Conservation (phyloP, 1,140 invertebrate species). For the Zaprionus camerounensis region DNA sequence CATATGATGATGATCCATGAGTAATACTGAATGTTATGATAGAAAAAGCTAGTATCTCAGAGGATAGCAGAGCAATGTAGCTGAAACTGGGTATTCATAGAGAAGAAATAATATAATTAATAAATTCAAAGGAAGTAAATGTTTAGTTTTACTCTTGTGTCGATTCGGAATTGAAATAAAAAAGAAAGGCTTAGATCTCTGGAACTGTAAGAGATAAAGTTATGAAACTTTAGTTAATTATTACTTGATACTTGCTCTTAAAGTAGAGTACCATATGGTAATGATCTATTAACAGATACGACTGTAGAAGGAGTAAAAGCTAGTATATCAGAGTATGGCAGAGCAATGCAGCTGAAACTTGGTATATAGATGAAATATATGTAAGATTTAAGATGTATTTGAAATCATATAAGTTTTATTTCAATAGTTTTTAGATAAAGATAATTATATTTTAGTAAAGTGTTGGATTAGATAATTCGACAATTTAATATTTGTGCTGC, state of each 20-base stretch:
- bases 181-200: background rate
- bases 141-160: too few species aligned
- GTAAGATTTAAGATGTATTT: too few species aligned
- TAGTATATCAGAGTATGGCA: background rate
- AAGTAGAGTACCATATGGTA: background rate
- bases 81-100: background rate
- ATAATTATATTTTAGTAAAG: too few species aligned
- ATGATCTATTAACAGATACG: background rate
- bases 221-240: background rate
- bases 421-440: too few species aligned
- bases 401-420: too few species aligned
- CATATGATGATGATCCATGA: too few species aligned
- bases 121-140: background rate
- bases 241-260: background rate
- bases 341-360: background rate
- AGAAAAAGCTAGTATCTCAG: background rate
- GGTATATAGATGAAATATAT: background rate
- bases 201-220: background rate
- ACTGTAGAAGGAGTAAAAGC: background rate
- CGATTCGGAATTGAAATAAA: too few species aligned
- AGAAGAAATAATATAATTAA: background rate
- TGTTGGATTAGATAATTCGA: too few species aligned
- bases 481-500: too few species aligned
- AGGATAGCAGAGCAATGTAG: background rate
- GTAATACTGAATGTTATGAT: background rate